phyloP scores from a whole-genome alignment of 1,140 invertebrate genomes.

The Centruroides vittatus region DNA sequence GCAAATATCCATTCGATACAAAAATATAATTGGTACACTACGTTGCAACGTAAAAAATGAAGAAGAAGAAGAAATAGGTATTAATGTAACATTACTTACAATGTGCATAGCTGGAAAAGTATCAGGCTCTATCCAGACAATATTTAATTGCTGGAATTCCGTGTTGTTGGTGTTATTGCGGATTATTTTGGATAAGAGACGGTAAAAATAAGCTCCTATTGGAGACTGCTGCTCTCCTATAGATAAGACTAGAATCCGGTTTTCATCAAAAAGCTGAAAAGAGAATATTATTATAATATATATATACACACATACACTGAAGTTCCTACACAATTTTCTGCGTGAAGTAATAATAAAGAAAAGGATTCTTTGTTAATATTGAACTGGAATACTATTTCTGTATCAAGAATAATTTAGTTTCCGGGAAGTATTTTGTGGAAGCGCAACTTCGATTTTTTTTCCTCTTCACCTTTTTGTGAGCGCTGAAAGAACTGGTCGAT shows the following conservation, averaged over 20 bases:
- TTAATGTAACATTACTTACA: not conserved
- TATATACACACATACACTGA: too few species aligned
- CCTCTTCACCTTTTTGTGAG: too few species aligned
- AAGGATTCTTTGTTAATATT: too few species aligned
- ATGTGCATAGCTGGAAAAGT: slow-evolving; percentile 14
- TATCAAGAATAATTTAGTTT: too few species aligned
- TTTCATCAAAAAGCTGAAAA: slow-evolving; percentile 11
- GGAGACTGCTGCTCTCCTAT: slow-evolving; percentile 13
- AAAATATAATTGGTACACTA: not conserved
- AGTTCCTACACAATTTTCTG: too few species aligned
- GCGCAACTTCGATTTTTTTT: too few species aligned
- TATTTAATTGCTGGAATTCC: slow-evolving; percentile 9
- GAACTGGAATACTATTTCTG: too few species aligned
- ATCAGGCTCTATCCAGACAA: slow-evolving; percentile 18
- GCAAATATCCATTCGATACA: not conserved
- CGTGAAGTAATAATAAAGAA: too few species aligned
- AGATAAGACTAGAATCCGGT: slow-evolving; percentile 9
- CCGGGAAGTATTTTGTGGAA: too few species aligned
- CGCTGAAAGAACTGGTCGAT: too few species aligned
- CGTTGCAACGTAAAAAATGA: not conserved
- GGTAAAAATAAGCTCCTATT: slow-evolving; percentile 16
- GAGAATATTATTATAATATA: too few species aligned
- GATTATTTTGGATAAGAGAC: slow-evolving; percentile 15
- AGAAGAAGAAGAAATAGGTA: not conserved
- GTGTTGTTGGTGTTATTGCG: slow-evolving; percentile 13